A percentile compares a stretch with the other conserved stretches of the same genome.
Evolutionary conservation across 2,888 invertebrate genomes (phyloP).

Genomic region (Hirtodrosophila trivittata): DNA sequence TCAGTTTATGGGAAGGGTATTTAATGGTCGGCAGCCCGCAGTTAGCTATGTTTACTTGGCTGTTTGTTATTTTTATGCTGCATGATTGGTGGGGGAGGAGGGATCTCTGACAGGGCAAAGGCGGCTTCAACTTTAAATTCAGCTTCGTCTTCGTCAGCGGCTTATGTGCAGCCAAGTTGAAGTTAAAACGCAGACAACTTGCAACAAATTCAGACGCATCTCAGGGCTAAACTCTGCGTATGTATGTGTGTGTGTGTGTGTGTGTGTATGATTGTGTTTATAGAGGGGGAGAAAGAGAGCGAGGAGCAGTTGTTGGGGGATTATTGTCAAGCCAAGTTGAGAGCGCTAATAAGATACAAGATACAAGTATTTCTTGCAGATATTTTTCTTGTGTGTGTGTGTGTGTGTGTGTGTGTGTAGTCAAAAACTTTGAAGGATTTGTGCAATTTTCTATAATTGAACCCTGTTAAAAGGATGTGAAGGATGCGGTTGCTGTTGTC

Average conservation of each 20-base stretch:
- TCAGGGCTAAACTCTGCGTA: constrained; percentile 14
- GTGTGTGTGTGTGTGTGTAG: constrained; percentile 31
- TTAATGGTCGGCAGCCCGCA: neutral
- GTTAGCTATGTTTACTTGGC: neutral
- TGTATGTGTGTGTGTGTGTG: constrained; percentile 7
- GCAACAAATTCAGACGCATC: constrained; percentile 40
- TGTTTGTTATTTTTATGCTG: constrained; percentile 37
- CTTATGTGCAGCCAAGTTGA: constrained; percentile 71
- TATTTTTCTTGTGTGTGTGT: constrained; percentile 36
- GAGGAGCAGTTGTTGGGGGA: constrained; percentile 32
- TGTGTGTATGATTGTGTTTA: neutral
- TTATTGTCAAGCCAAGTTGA: constrained; percentile 68
- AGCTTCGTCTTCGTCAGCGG: constrained; percentile 45
- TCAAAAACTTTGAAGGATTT: constrained; percentile 69
- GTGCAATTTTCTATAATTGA: constrained; percentile 74
- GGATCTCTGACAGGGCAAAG: constrained; percentile 27
- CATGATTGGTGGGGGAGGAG: constrained; percentile 2
- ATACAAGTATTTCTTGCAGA: constrained; percentile 31
- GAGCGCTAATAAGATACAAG: constrained; percentile 72
- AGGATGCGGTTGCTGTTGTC: constrained; percentile 42
- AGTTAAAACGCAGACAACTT: constrained; percentile 57
- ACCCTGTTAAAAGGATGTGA: constrained; percentile 21
- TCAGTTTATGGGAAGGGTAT: neutral
- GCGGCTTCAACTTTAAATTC: constrained; percentile 33
- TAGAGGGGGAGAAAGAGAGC: neutral